Evolutionary conservation across 2,888 invertebrate species (phyloP).

Genomic region (Hemistola chrysoprasaria): DNA sequence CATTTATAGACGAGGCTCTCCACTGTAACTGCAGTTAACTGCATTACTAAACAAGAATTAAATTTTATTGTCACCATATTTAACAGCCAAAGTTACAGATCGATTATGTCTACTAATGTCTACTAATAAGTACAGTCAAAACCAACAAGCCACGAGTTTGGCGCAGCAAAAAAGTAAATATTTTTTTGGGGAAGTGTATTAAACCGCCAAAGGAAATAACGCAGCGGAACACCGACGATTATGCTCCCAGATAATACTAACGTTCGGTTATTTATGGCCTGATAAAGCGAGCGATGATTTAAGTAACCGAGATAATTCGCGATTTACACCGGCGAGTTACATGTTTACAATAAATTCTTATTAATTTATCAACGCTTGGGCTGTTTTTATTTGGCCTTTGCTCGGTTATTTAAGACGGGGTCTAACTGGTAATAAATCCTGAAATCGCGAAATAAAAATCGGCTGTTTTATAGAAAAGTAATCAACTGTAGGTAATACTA

Average conservation of each 20-base stretch:
- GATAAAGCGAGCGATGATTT: slow-evolving; percentile 74
- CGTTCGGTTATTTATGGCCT: slow-evolving; percentile 61
- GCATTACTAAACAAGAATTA: no score
- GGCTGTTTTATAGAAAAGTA: no score
- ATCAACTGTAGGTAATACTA: no score
- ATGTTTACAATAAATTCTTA: slow-evolving; percentile 57
- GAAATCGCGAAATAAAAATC: no score
- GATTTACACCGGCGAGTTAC: slow-evolving; percentile 66
- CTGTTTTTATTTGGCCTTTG: neutral
- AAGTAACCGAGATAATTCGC: slow-evolving; percentile 67
- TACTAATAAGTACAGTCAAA: slow-evolving; percentile 36
- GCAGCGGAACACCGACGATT: slow-evolving; percentile 67
- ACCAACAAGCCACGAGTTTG: slow-evolving; percentile 47
- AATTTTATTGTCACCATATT: no score
- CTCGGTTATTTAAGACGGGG: no score
- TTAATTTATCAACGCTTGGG: slow-evolving; percentile 24
- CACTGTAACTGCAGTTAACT: no score
- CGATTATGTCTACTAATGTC: no score
- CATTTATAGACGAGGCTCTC: no score
- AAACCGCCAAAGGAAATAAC: slow-evolving; percentile 67
- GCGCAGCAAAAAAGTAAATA: slow-evolving; percentile 50
- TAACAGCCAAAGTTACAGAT: no score
- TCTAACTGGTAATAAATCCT: no score
- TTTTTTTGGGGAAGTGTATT: slow-evolving; percentile 66
- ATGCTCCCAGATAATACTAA: slow-evolving; percentile 65